Evolutionary conservation across 2,888 invertebrate species (phyloP), one percentile per base, ranked within the genome.

Genomic region (Dasysyrphus albostriatus): DNA sequence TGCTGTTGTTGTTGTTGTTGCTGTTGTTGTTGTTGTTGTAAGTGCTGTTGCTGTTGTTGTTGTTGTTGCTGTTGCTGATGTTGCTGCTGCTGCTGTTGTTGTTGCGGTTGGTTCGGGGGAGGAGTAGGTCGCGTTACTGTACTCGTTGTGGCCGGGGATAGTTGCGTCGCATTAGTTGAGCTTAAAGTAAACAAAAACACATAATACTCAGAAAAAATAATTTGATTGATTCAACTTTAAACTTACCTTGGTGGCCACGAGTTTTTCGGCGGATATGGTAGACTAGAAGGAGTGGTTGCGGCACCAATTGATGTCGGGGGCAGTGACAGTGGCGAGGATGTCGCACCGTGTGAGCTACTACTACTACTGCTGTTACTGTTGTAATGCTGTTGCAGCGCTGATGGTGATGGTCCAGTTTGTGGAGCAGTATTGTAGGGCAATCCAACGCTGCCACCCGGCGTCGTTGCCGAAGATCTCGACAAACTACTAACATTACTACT

Each of bases 401-500:
- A 90, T 56, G 92, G 90, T 67, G 91, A 92, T 90, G 91, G 89
- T 89, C 91, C 89, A 88, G 91, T 84, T 78, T 91, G 88, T 70
- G 89, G 89, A 73, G 89, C 89, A 85, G 88, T 89, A 79, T 89
- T 89, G 69, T 89, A 89, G 12, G 90, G 89, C 54, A 88, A 88
- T 78, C 89, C 89, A 51, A 88, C 88, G 83, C 89, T 88, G 34
- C 69, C 69, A 39, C 69, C 69, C 24, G 69, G 69, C 67, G 90
- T 90, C 56, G 89, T 90, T 74, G 89, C 89, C 91, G 95, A 95
- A 91, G 95, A 93, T 90, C 97, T 94, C 90, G 96, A 97, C 91
- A 97, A 93, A 92, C 96, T 97, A 94, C 96, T 96, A 91, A 97
- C 96, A 93, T 96, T 97, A 94, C 96, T 97, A 94, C 95, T 95